Evolutionary conservation across 2,113 vertebrate genomes (phyloP).

Genomic region (Panurus biarmicus): DNA sequence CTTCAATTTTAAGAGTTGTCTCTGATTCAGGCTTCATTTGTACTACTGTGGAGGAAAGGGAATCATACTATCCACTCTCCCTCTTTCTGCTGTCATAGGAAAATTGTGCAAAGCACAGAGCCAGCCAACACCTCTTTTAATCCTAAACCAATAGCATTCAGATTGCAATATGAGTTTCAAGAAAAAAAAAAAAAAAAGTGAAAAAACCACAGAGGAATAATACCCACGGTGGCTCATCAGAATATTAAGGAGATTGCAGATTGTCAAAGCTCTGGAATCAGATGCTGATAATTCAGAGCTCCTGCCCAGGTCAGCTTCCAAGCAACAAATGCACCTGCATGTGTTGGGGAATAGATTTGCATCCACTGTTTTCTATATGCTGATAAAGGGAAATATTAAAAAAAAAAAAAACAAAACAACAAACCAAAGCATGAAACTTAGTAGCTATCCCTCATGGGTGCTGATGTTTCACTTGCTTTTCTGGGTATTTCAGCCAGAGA

Average conservation of each 20-base stretch:
- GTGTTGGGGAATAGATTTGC: background rate
- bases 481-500: background rate
- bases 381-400: background rate
- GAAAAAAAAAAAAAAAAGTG: background rate
- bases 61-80: background rate
- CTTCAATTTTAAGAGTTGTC: background rate
- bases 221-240: background rate
- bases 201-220: background rate
- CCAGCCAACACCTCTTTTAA: background rate
- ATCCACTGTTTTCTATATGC: background rate
- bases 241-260: slow-evolving; percentile 31
- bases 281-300: slow-evolving; percentile 8
- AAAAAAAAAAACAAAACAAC: no score
- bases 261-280: slow-evolving; percentile 7
- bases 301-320: background rate
- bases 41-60: background rate
- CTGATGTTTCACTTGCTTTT: background rate
- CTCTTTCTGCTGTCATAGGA: background rate
- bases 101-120: background rate
- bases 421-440: background rate
- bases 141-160: background rate
- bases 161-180: background rate
- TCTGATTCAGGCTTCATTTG: background rate
- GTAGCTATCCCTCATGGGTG: background rate
- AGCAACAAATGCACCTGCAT: background rate